Evolutionary conservation across 2,113 vertebrate genomes (phyloP).

Genomic region (Diphyllodes magnificus): DNA sequence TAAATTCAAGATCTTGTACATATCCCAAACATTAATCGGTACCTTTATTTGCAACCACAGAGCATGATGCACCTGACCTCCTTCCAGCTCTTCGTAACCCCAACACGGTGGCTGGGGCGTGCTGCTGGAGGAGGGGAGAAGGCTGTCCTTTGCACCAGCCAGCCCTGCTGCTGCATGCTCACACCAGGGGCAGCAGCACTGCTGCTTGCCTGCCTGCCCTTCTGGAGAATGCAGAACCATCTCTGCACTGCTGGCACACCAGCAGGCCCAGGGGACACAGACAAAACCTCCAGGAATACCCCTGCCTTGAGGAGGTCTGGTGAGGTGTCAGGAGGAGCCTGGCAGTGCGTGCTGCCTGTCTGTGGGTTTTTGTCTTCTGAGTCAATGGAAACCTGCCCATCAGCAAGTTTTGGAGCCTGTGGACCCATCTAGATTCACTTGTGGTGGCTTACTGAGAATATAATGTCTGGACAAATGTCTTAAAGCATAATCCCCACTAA

Average conservation of each 20-base stretch:
- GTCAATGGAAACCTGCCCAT: background rate
- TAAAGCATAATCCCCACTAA: background rate
- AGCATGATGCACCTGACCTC: background rate
- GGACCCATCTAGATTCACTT: background rate
- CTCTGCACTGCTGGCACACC: background rate
- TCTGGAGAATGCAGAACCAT: fast-evolving
- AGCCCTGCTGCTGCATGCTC: fast-evolving
- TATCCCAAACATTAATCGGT: background rate
- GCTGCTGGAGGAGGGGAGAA: fast-evolving
- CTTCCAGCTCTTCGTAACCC: background rate
- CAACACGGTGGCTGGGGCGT: fast-evolving
- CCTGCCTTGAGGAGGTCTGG: background rate
- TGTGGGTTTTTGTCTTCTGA: background rate
- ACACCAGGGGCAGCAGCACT: fast-evolving
- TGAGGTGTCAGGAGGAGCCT: background rate
- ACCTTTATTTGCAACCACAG: background rate
- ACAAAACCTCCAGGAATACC: background rate
- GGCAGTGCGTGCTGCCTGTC: fast-evolving
- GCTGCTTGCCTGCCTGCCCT: background rate
- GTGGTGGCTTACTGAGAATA: background rate
- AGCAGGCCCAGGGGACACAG: background rate
- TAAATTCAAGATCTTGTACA: background rate
- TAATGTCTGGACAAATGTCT: background rate
- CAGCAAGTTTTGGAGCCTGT: background rate
- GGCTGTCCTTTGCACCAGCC: background rate